Conservation (phyloP, 2,113 vertebrate genomes). For the Budorcas taxicolor region DNA sequence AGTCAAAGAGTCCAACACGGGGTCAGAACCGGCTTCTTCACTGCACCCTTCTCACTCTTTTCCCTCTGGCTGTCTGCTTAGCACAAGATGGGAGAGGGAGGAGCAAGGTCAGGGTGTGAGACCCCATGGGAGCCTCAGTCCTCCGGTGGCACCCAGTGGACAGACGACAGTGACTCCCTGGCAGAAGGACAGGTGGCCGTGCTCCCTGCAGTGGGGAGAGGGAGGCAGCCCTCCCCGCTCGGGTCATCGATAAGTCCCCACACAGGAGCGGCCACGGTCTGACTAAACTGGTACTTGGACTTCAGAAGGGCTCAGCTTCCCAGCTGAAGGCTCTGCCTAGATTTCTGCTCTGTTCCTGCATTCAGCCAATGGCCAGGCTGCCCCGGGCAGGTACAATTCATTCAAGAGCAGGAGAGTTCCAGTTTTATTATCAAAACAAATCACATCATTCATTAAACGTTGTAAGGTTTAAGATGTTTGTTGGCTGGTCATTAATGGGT, state of each 20-base stretch:
- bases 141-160: too few species aligned
- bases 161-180: rapidly evolving
- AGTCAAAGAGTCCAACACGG: background rate
- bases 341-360: background rate
- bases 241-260: rapidly evolving
- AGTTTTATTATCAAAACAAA: background rate
- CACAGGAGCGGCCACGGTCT: background rate
- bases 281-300: too few species aligned
- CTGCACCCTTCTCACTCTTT: background rate
- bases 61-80: background rate
- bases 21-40: background rate
- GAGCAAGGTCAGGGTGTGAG: too few species aligned
- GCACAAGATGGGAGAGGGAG: background rate
- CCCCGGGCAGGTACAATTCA: background rate
- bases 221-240: background rate
- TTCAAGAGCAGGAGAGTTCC: background rate
- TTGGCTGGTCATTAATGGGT: background rate
- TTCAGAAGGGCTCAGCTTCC: background rate
- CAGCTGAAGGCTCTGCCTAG: background rate
- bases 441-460: background rate
- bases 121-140: background rate
- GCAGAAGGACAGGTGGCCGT: rapidly evolving
- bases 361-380: too few species aligned
- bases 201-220: background rate
- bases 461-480: background rate